These are phyloP conservation scores for Cydia pomonella DNA, from an alignment of 1,140 invertebrate species.

Conservation along the genomic window DNA sequence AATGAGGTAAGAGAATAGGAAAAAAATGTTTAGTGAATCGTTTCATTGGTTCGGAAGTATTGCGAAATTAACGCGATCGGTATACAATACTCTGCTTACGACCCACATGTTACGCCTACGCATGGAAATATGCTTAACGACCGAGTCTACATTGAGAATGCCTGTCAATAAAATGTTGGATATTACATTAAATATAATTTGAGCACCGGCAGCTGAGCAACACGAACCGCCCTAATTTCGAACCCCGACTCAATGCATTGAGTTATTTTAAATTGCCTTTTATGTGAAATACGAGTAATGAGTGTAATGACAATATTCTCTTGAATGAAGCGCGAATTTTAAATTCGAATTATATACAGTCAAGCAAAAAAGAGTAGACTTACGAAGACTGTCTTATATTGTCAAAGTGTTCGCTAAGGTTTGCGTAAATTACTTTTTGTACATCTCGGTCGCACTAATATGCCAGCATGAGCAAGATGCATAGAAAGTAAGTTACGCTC, in stretches of 20 bases:
- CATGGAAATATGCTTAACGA: constrained; percentile 5
- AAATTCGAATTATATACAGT: no score
- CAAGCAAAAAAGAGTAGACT: no score
- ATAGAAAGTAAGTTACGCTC: no score
- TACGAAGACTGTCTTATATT: no score
- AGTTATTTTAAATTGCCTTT: no score
- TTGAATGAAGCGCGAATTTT: no score
- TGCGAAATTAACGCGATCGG: not conserved
- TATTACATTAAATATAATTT: not conserved
- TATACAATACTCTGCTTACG: not conserved
- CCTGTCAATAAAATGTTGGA: not conserved
- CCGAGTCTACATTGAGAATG: not conserved
- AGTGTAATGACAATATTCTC: no score
- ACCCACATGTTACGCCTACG: not conserved
- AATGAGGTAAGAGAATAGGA: constrained; percentile 15
- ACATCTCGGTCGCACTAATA: no score
- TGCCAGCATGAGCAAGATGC: no score
- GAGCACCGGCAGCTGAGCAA: not conserved
- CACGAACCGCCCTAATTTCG: not conserved
- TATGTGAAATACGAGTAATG: no score
- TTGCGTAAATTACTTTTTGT: no score
- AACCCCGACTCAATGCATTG: not conserved
- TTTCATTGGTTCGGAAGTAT: not conserved
- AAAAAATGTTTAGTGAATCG: not conserved
- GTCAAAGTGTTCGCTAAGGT: no score